Evolutionary conservation across 2,113 vertebrate genomes (phyloP), one percentile per base, ranked within the genome.

Genomic region (Cyanoderma ruficeps): DNA sequence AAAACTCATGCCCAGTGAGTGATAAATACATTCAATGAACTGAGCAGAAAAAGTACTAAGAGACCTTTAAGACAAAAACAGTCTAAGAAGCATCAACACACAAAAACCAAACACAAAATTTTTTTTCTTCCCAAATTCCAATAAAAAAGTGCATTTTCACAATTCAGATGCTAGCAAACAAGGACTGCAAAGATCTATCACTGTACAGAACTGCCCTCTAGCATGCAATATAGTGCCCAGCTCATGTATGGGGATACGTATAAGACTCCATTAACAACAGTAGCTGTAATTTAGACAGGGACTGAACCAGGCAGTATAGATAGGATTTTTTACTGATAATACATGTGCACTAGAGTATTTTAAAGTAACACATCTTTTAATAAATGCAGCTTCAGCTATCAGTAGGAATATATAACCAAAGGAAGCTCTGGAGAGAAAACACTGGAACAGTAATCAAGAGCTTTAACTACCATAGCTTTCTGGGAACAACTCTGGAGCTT

Each of bases 201-300:
- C 18, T 39, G 16, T 22, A 50, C 41, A 52, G n/a, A 87, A 61
- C 19, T 64, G n/a, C 9, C 15, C 56, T 7, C 9, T 21, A 60
- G 11, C 7, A 84, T 1, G 1, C 9, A 71, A 77, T 10, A 15
- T 1, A 68, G 18, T 10, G 25, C 41, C 21, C 31, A 35, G 59
- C 56, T 55, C 11, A 47, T 3, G 0, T 37, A 41, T 23, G 55
- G n/a, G 25, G 23, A 11, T 19, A 35, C 0, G 0, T 2, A 0
- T 37, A 83, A 74, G n/a, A 75, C 7, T 8, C 11, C 10, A 20
- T 11, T 71, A 76, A 33, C 18, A 72, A 16, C 7, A 71, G 31
- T 3, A 75, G 18, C 53, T 50, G 33, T 11, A 50, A 72, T 44
- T 74, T 13, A 90, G 20, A 68, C 17, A 72, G 28, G 7, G 15